Evolutionary conservation across 2,888 invertebrate genomes (phyloP).

Genomic region (Brachycybe producta): DNA sequence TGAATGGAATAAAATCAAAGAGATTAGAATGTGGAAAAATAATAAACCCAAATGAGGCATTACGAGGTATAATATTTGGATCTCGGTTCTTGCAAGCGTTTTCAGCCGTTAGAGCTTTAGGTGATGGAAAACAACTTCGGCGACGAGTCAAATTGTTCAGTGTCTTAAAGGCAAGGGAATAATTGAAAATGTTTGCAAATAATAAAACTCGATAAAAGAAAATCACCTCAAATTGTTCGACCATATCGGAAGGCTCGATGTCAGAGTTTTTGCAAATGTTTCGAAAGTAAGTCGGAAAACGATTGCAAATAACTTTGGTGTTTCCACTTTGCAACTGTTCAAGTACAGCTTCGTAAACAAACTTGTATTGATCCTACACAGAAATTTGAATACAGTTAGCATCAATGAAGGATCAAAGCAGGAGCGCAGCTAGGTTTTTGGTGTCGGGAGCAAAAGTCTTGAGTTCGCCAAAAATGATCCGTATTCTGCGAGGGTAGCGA

Average conservation of each 20-base stretch:
- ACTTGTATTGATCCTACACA: constrained; percentile 10
- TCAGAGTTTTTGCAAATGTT: constrained; percentile 6
- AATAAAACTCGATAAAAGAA: not conserved
- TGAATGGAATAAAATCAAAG: not conserved
- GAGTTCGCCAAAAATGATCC: too few species aligned
- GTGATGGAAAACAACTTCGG: constrained; percentile 8
- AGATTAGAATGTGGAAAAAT: not conserved
- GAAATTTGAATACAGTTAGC: not conserved
- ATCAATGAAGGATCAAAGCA: too few species aligned
- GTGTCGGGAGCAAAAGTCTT: too few species aligned
- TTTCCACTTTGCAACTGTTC: constrained; percentile 12
- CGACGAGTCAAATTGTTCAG: constrained; percentile 9
- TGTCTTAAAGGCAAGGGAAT: not conserved
- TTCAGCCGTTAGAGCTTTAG: constrained; percentile 3
- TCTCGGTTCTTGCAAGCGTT: constrained; percentile 8
- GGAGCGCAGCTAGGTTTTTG: too few species aligned
- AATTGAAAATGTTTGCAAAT: not conserved
- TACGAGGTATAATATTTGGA: constrained; percentile 11
- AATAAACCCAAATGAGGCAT: not conserved
- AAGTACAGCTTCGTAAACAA: constrained; percentile 10
- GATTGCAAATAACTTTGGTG: constrained; percentile 7
- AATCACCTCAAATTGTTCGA: constrained; percentile 10
- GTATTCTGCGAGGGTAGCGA: too few species aligned
- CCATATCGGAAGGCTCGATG: constrained; percentile 9
- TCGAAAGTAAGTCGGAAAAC: constrained; percentile 4